A percentile compares a stretch with the other conserved stretches of the same genome.
Evolutionary conservation across 2,888 invertebrate genomes (phyloP).

Genomic region (Pyrgus malvae): DNA sequence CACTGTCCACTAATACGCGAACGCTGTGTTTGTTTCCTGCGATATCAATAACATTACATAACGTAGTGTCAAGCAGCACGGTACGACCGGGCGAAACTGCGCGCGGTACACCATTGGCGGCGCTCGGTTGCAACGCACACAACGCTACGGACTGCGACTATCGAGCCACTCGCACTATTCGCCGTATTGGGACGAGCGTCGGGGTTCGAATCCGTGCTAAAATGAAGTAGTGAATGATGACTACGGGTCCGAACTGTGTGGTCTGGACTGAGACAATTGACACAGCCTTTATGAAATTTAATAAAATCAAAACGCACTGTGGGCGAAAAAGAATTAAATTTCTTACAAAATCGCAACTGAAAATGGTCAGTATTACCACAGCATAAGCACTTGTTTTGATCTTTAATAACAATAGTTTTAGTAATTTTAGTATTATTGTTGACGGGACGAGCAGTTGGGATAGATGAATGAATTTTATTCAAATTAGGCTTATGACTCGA

Average conservation of each 20-base stretch:
- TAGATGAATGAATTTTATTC: background rate
- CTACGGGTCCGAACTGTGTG: slow-evolving; percentile 7
- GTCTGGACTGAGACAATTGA: slow-evolving; percentile 13
- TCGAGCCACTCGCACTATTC: background rate
- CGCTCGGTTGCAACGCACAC: background rate
- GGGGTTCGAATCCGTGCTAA: background rate
- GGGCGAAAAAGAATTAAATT: slow-evolving; percentile 4
- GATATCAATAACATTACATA: background rate
- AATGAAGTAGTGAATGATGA: slow-evolving; percentile 5
- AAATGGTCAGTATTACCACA: slow-evolving; percentile 12
- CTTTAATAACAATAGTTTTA: slow-evolving; percentile 4
- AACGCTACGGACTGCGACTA: background rate
- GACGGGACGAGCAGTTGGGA: background rate
- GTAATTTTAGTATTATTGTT: background rate
- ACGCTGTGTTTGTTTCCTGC: slow-evolving; percentile 3
- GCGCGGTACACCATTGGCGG: background rate
- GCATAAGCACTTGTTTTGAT: slow-evolving; percentile 1
- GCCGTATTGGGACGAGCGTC: background rate
- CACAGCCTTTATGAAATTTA: slow-evolving; percentile 3
- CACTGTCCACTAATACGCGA: slow-evolving; percentile 7
- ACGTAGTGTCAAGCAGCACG: slow-evolving; percentile 3
- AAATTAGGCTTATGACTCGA: background rate
- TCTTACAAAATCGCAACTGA: slow-evolving; percentile 8
- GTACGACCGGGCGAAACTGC: background rate
- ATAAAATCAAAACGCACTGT: slow-evolving; percentile 3